phyloP scores from a whole-genome alignment of 1,140 invertebrate species.

The Aphaenogaster rudis region DNA sequence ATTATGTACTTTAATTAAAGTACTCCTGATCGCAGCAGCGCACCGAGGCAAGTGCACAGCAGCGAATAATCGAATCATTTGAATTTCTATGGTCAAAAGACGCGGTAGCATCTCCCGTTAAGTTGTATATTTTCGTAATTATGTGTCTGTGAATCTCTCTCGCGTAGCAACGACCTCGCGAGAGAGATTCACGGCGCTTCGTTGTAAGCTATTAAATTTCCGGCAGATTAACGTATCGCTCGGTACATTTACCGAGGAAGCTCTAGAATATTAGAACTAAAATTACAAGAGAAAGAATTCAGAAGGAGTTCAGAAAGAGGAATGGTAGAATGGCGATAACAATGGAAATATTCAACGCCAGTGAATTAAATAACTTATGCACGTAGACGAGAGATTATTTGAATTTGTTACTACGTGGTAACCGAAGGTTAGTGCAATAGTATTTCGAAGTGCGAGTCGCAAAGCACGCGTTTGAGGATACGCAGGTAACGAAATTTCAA shows the following conservation, averaged over 20 bases:
- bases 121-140: background rate
- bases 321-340: background rate
- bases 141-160: background rate
- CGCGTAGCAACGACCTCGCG: background rate
- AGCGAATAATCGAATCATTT: too few species aligned
- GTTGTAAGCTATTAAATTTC: conserved; percentile 7
- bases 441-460: background rate
- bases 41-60: too few species aligned
- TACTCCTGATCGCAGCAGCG: background rate
- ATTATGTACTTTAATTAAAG: conserved; percentile 47
- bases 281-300: background rate
- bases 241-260: background rate
- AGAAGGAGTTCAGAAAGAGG: too few species aligned
- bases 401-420: background rate
- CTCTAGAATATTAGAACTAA: background rate
- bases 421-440: background rate
- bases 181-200: background rate
- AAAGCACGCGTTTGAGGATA: background rate
- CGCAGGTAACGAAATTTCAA: conserved; percentile 24
- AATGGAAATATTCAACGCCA: background rate
- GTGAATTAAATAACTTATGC: conserved; percentile 1
- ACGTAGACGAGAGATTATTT: background rate
- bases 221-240: background rate
- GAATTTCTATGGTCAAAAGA: background rate
- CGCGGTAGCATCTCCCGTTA: background rate